Conservation (phyloP, 2,888 invertebrate genomes). For the Serrognathus titanus region DNA sequence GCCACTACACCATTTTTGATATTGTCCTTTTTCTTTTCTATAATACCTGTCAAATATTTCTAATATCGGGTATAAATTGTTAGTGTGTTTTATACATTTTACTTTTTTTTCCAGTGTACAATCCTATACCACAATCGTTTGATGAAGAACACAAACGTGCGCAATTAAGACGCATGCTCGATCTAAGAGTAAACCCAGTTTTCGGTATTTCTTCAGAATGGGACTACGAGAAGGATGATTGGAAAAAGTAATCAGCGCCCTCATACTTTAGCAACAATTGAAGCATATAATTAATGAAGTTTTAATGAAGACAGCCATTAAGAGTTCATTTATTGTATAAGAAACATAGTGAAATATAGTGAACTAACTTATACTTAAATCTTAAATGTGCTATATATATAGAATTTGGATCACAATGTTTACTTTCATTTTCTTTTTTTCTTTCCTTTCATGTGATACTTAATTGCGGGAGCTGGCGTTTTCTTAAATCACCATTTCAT, state of each 20-base stretch:
- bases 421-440: background rate
- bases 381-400: slow-evolving; percentile 1
- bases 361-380: background rate
- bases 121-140: slow-evolving; percentile 53
- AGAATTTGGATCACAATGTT: no score
- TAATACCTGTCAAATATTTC: no score
- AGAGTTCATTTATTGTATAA: slow-evolving; percentile 5
- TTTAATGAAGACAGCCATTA: slow-evolving; percentile 11
- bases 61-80: no score
- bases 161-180: slow-evolving; percentile 60
- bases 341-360: background rate
- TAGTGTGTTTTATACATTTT: background rate
- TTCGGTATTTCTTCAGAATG: slow-evolving; percentile 62
- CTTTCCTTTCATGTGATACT: background rate
- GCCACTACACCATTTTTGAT: background rate
- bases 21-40: no score
- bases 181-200: slow-evolving; percentile 56
- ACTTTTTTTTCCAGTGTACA: slow-evolving; percentile 37
- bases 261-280: background rate
- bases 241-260: background rate
- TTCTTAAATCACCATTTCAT: background rate
- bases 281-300: slow-evolving; percentile 6
- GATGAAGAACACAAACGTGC: slow-evolving; percentile 58
- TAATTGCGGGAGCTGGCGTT: background rate
- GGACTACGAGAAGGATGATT: slow-evolving; percentile 52